phyloP scores from a whole-genome alignment of 2,797 vertebrate species.

The Bradypus variegatus region DNA sequence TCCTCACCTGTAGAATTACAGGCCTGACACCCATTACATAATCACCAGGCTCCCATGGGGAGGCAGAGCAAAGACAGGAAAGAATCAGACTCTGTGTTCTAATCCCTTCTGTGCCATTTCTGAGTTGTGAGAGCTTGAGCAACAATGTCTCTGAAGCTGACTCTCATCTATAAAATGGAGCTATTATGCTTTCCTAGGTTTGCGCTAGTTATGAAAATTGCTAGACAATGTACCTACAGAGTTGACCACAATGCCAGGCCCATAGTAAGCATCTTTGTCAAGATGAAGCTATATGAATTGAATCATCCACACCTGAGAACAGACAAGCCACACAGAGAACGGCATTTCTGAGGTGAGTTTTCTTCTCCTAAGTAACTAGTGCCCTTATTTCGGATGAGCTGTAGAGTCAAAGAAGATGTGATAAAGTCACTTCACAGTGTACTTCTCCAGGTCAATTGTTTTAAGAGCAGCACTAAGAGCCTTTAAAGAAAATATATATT shows the following conservation, averaged over 20 bases:
- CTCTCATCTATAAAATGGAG: not conserved
- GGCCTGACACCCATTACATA: not conserved
- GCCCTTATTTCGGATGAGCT: not conserved
- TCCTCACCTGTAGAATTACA: not conserved
- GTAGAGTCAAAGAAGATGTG: not conserved
- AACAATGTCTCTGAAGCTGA: not conserved
- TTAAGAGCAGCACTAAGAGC: not conserved
- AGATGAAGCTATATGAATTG: not conserved
- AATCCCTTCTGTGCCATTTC: not conserved
- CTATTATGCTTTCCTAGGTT: not conserved
- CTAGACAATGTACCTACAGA: not conserved
- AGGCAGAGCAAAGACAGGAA: not conserved
- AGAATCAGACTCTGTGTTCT: not conserved
- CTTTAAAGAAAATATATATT: slow-evolving; percentile 33
- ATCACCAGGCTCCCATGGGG: not conserved
- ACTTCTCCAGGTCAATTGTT: not conserved
- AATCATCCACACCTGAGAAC: not conserved
- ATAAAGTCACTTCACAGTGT: not conserved
- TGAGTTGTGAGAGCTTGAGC: not conserved
- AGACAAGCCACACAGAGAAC: not conserved
- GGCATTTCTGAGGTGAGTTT: not conserved
- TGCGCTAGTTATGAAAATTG: not conserved
- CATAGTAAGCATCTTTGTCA: not conserved
- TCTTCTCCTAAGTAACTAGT: not conserved
- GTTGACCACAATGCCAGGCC: not conserved